Percentiles rank a stretch among this genome's conserved stretches.
Evolutionary conservation across 2,113 vertebrate genomes (phyloP).

Genomic region (Balaenoptera acutorostrata): DNA sequence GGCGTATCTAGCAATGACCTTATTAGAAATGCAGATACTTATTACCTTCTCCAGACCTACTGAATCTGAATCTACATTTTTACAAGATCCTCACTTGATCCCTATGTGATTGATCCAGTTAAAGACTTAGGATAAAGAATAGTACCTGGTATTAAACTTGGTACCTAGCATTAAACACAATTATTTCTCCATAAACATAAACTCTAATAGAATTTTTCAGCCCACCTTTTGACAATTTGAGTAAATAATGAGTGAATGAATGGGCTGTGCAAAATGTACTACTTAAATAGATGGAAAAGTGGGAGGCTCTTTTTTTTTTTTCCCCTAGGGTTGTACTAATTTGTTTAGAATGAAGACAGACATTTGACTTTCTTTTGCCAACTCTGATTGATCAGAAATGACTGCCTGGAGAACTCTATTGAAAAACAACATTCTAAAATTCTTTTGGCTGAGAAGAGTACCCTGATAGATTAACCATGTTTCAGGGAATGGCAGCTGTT

Average conservation of each 20-base stretch:
- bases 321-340: neutral
- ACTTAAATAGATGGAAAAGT: neutral
- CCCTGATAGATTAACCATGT: neutral
- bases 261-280: neutral
- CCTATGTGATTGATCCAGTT: neutral
- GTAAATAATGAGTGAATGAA: neutral
- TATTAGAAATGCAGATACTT: neutral
- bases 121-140: neutral
- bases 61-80: neutral
- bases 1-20: neutral
- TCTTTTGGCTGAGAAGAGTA: neutral
- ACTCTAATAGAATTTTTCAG: neutral
- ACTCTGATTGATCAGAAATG: neutral
- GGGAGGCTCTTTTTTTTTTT: neutral
- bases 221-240: neutral
- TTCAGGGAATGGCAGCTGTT: neutral
- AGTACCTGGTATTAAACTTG: neutral
- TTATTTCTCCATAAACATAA: neutral
- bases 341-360: neutral
- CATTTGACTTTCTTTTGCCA: neutral
- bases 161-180: neutral
- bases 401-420: neutral
- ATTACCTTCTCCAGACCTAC: neutral
- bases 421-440: slow-evolving; percentile 2
- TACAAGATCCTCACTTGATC: neutral